Conservation (phyloP, 1,140 invertebrate genomes). For the Cherax quadricarinatus region DNA sequence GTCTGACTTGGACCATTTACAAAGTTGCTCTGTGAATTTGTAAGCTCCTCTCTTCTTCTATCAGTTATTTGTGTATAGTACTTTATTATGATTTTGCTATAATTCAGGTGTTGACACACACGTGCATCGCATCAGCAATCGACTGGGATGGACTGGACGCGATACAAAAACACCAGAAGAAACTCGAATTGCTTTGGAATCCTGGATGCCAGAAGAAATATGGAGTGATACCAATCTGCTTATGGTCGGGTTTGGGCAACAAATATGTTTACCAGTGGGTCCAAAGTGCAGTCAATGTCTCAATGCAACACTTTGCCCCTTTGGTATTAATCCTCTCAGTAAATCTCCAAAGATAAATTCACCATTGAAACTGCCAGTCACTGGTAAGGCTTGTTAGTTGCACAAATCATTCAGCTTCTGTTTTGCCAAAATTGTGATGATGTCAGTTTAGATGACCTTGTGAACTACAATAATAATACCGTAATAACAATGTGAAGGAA, state of each 20-base stretch:
- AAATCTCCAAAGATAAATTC: slow-evolving; percentile 6
- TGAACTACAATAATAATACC: too few species aligned
- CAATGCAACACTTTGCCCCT: slow-evolving; percentile 89
- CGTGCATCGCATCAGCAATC: slow-evolving; percentile 95
- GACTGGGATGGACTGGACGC: slow-evolving; percentile 87
- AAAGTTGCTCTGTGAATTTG: too few species aligned
- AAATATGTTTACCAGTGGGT: slow-evolving; percentile 87
- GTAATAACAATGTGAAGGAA: too few species aligned
- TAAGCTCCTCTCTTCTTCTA: too few species aligned
- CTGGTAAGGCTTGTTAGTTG: too few species aligned
- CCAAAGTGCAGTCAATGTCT: slow-evolving; percentile 91
- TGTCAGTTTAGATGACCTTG: too few species aligned
- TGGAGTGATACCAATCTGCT: slow-evolving; percentile 95
- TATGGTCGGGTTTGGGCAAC: slow-evolving; percentile 97
- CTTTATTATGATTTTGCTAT: neutral
- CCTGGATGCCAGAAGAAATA: slow-evolving; percentile 89
- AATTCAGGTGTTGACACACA: slow-evolving; percentile 93
- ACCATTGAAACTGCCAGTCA: too few species aligned
- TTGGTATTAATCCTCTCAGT: slow-evolving; percentile 75
- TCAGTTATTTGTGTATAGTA: too few species aligned
- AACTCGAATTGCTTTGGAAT: slow-evolving; percentile 89
- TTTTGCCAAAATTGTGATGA: too few species aligned
- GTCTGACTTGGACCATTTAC: too few species aligned
- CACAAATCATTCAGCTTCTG: too few species aligned
- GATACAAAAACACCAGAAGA: slow-evolving; percentile 91